phyloP scores from a whole-genome alignment of 1,140 invertebrate species.

The Drosophila orena region DNA sequence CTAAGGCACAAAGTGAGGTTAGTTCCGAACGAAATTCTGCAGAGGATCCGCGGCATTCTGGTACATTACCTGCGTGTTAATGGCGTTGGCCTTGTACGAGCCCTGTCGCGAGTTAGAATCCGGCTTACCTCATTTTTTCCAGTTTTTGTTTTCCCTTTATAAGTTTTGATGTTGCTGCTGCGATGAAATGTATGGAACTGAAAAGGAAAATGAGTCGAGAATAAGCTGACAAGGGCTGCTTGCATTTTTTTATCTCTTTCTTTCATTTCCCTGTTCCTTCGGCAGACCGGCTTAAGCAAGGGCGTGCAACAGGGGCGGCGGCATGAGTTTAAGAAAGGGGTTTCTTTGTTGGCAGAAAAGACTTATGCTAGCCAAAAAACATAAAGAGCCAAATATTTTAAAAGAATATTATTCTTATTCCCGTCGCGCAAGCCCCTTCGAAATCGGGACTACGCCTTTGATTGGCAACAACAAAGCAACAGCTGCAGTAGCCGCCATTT shows the following conservation, averaged over 20 bases:
- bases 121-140: constrained; percentile 68
- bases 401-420: no score
- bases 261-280: constrained; percentile 31
- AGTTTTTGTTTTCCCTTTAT: constrained; percentile 5
- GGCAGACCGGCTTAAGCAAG: constrained; percentile 35
- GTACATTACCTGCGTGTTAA: constrained; percentile 68
- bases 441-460: neutral
- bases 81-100: constrained; percentile 74
- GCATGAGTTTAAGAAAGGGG: neutral
- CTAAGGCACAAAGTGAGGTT: constrained; percentile 85
- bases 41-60: neutral
- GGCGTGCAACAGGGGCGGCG: constrained; percentile 25
- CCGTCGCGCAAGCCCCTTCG: neutral
- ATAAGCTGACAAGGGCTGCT: constrained; percentile 44
- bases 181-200: constrained; percentile 39
- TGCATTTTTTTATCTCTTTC: constrained; percentile 28
- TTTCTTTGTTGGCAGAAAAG: no score
- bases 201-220: constrained; percentile 10
- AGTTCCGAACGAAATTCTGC: constrained; percentile 8
- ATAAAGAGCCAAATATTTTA: no score
- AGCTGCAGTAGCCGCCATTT: constrained; percentile 61
- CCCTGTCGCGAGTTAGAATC: constrained; percentile 66
- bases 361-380: no score
- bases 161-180: constrained; percentile 17
- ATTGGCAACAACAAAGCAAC: constrained; percentile 58